Percentiles rank a stretch among this genome's conserved stretches.
phyloP scores from a whole-genome alignment of 2,888 invertebrate genomes.

The Andrena hattorfiana region DNA sequence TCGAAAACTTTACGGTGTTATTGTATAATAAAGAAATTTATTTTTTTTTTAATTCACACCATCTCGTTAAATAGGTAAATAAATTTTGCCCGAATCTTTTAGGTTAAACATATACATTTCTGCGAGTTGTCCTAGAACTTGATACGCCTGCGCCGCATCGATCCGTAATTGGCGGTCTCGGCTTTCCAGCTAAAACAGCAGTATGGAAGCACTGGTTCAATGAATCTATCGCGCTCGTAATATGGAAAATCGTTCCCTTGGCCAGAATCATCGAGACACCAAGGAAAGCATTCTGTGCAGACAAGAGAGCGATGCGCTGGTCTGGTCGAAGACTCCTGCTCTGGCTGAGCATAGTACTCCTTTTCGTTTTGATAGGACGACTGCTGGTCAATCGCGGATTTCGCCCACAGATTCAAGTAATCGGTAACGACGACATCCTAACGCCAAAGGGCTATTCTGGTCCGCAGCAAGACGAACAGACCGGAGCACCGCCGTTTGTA shows the following conservation, averaged over 20 bases:
- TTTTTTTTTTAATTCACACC: no score
- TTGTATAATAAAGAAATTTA: no score
- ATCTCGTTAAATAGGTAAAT: background rate
- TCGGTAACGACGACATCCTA: constrained; percentile 43
- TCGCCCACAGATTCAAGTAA: constrained; percentile 44
- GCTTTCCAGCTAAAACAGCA: constrained; percentile 36
- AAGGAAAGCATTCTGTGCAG: constrained; percentile 14
- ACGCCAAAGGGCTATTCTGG: constrained; percentile 12
- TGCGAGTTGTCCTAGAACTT: background rate
- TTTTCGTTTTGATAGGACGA: constrained; percentile 67
- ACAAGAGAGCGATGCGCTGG: constrained; percentile 58
- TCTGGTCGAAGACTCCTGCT: constrained; percentile 68
- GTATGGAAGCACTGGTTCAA: constrained; percentile 53
- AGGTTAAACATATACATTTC: background rate
- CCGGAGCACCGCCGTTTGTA: constrained; percentile 79
- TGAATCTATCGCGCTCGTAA: constrained; percentile 56
- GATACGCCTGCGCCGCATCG: constrained; percentile 71
- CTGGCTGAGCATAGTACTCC: constrained; percentile 66
- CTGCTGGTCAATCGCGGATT: constrained; percentile 66
- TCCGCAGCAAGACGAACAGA: constrained; percentile 29
- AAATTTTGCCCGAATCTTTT: background rate
- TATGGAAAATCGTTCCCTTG: constrained; percentile 56
- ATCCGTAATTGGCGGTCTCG: constrained; percentile 55
- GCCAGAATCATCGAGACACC: constrained; percentile 30
- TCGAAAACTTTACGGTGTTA: no score